A percentile compares a stretch with the other conserved stretches of the same genome.
Evolutionary conservation across 2,113 vertebrate species (phyloP).

Genomic region (Barnardius zonarius): DNA sequence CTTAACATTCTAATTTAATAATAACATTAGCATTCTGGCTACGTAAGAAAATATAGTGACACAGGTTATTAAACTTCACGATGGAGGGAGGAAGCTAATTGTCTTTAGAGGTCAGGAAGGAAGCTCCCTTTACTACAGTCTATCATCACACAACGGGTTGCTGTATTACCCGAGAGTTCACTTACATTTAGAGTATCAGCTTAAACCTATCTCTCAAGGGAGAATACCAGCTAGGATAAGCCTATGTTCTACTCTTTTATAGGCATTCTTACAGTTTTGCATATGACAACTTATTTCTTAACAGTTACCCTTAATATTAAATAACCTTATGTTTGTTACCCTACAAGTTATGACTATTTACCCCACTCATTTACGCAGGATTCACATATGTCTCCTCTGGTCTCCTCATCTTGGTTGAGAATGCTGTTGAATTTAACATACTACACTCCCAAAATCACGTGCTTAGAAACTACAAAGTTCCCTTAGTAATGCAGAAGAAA

Average conservation of each 20-base stretch:
- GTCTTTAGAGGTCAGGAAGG: conserved; percentile 33
- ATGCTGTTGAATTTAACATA: neutral
- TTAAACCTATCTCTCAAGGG: neutral
- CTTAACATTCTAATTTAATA: neutral
- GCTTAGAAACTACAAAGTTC: neutral
- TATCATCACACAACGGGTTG: neutral
- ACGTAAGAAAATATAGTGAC: conserved; percentile 7
- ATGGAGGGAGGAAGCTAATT: conserved; percentile 30
- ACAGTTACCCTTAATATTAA: neutral
- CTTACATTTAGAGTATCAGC: neutral
- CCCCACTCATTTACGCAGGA: neutral
- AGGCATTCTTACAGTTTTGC: neutral
- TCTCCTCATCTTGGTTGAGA: neutral
- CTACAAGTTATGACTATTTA: neutral
- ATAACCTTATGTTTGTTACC: neutral
- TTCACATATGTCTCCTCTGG: accelerated
- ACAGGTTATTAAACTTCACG: conserved; percentile 44
- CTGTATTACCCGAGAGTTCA: neutral
- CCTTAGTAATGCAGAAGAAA: neutral
- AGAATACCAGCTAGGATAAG: neutral
- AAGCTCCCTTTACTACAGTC: neutral
- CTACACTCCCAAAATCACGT: neutral
- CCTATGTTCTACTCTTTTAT: neutral
- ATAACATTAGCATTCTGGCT: conserved; percentile 19
- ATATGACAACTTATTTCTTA: neutral